Evolutionary conservation across 2,113 vertebrate species (phyloP).

Genomic region (Axis porcinus): DNA sequence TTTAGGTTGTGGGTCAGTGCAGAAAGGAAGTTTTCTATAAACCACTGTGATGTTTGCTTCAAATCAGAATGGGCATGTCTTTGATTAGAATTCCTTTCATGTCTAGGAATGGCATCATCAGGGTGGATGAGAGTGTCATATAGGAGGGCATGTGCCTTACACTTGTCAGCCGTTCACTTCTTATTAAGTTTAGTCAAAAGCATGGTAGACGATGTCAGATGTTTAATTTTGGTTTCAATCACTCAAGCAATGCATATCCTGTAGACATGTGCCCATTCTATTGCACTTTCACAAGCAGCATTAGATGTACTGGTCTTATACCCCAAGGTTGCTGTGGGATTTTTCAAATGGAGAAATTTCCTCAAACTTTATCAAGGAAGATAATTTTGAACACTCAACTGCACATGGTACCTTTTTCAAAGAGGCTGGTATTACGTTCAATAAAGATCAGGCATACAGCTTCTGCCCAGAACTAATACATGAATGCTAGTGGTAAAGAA

Average conservation of each 20-base stretch:
- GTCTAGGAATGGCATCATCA: conserved; percentile 50
- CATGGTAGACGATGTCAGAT: conserved; percentile 21
- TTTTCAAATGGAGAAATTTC: conserved; percentile 15
- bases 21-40: conserved; percentile 79
- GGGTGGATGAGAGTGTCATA: conserved; percentile 28
- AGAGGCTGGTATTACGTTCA: background rate
- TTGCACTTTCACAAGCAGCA: background rate
- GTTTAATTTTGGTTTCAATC: conserved; percentile 27
- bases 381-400: conserved; percentile 15
- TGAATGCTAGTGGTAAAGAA: background rate
- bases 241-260: background rate
- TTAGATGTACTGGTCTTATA: background rate
- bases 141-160: background rate
- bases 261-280: background rate
- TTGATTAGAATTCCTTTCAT: conserved; percentile 68
- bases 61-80: conserved; percentile 50
- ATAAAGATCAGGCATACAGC: background rate
- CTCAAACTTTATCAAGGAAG: conserved; percentile 1
- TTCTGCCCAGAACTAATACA: background rate
- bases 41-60: conserved; percentile 71
- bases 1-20: conserved; percentile 77
- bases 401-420: background rate
- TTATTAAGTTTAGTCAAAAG: conserved; percentile 52
- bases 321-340: background rate
- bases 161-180: conserved; percentile 34